These are phyloP conservation scores for Lacerta bilineata DNA, from an alignment of 2,797 vertebrate species.

Conservation along the genomic window DNA sequence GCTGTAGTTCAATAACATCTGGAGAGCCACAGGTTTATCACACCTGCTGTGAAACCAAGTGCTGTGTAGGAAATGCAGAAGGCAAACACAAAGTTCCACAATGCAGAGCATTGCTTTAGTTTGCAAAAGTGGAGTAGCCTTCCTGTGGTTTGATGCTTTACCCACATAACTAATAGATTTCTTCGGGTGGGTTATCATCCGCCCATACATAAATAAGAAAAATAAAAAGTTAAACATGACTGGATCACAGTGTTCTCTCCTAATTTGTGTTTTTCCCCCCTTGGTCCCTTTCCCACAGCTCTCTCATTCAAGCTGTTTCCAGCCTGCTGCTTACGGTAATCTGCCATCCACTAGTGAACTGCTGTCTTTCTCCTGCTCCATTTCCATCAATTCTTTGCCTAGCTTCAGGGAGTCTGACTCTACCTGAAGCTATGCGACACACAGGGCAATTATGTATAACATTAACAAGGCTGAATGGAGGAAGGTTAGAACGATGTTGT, in stretches of 20 bases:
- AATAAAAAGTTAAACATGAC: neutral
- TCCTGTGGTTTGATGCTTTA: neutral
- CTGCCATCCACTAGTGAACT: neutral
- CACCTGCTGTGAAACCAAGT: too few relatives aligned
- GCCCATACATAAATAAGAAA: neutral
- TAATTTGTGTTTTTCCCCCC: neutral
- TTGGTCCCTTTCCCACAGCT: neutral
- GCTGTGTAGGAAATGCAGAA: neutral
- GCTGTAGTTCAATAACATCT: too few relatives aligned
- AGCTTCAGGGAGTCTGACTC: neutral
- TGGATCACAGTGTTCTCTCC: neutral
- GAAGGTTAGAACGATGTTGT: slow-evolving; percentile 32
- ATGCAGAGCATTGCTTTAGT: neutral
- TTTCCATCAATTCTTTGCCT: neutral
- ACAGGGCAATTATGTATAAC: slow-evolving; percentile 37
- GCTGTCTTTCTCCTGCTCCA: neutral
- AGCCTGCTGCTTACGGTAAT: neutral
- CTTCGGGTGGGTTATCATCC: neutral
- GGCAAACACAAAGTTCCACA: neutral
- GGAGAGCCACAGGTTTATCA: too few relatives aligned
- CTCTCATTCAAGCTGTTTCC: neutral
- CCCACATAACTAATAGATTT: neutral
- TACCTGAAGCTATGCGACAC: slow-evolving; percentile 14
- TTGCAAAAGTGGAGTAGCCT: neutral
- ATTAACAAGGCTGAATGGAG: slow-evolving; percentile 46